Evolutionary conservation across 2,113 vertebrate species (phyloP).

Genomic region (Brachionichthys hirsutus): DNA sequence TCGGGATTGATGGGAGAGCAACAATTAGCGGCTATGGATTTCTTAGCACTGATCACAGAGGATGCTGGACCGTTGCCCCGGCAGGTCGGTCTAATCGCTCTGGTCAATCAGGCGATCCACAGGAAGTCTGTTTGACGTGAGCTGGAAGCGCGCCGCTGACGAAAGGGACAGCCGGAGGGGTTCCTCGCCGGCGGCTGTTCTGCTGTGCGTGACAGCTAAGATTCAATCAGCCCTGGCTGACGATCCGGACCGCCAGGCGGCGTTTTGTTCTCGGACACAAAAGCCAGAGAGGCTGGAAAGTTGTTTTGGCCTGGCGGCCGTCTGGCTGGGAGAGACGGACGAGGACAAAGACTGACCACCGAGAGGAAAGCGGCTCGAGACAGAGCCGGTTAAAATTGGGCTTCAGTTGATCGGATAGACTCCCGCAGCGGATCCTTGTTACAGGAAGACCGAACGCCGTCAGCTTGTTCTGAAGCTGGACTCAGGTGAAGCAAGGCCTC

Average conservation of each 20-base stretch:
- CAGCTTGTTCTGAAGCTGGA: neutral
- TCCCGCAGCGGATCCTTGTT: constrained; percentile 38
- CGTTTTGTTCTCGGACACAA: neutral
- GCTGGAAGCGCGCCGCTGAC: neutral
- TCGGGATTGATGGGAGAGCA: neutral
- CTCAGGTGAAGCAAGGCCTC: neutral
- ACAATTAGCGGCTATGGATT: constrained; percentile 54
- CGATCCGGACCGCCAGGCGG: constrained; percentile 5
- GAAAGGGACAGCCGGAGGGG: constrained; percentile 30
- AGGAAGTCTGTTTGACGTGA: constrained; percentile 21
- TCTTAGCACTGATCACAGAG: constrained; percentile 8
- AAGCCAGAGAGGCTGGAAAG: constrained; percentile 1
- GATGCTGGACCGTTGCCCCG: neutral
- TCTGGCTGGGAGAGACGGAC: constrained; percentile 6
- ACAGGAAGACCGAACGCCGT: constrained; percentile 33
- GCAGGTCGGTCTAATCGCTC: constrained; percentile 17
- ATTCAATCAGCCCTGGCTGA: constrained; percentile 29
- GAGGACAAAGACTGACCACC: neutral
- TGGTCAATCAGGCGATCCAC: constrained; percentile 31
- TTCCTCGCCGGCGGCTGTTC: neutral
- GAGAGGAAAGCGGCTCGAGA: constrained; percentile 1
- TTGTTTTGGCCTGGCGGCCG: neutral
- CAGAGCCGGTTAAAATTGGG: neutral
- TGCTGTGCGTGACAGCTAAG: neutral
- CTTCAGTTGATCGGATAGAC: constrained; percentile 12